Evolutionary conservation across 2,113 vertebrate genomes (phyloP), one percentile per base, ranked within the genome.

Genomic region (Miniopterus natalensis): DNA sequence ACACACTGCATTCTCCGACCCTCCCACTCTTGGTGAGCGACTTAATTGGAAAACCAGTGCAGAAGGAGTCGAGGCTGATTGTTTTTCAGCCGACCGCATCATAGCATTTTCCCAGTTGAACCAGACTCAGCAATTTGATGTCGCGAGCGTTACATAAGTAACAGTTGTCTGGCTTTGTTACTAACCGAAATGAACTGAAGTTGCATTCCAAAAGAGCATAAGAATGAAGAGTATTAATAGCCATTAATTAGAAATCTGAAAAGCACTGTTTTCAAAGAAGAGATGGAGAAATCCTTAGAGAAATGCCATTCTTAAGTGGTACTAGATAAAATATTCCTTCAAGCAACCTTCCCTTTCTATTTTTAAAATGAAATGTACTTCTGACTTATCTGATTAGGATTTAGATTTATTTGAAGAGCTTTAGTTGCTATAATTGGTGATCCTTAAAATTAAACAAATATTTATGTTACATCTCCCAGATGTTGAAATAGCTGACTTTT

Each of bases 41-140:
- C 71, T 93, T 90, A 79, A 91, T 61, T 92, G 83, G 75, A 80
- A 97, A 89, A 59, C 90, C 74, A 92, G 27, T 17, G n/a, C 65
- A 75, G 45, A 87, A 68, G 77, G 49, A 84, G 84, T 45, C 51
- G 27, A 53, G 8, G 80, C 42, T 84, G 71, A 71, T 66, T 71
- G 40, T 84, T 79, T 94, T 77, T 85, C 73, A 88, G 53, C 53
- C 14, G 23, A 49, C 47, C 75, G 6, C 6, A 31, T 42, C 68
- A 42, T 7, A 21, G 29, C 53, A 80, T 94, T 94, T 88, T 86
- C 95, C 92, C 36, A 66, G 68, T 87, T 70, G 78, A 86, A 61
- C 61, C 15, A 53, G 75, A 42, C 45, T 95, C 42, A 42, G 63
- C 80, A 53, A 93, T 87, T 89, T 78, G 53, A 80, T 87, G 63